phyloP scores from a whole-genome alignment of 2,113 vertebrate species.

The Pomatostomus ruficeps region DNA sequence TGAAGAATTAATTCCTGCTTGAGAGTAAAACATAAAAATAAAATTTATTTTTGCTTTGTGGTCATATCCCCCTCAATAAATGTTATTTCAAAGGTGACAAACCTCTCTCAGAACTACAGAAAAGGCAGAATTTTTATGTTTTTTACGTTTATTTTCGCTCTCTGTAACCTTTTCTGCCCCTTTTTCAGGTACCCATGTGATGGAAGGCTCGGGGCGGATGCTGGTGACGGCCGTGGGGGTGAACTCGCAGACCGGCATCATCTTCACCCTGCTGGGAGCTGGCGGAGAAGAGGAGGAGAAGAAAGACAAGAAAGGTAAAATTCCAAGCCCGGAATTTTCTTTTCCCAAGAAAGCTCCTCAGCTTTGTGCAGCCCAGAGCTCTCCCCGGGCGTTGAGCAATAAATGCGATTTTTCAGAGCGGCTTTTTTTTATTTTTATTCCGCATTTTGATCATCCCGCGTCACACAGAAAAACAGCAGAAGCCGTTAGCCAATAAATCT shows the following conservation, averaged over 20 bases:
- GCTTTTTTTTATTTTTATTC: not conserved
- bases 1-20: not conserved
- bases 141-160: not conserved
- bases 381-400: not conserved
- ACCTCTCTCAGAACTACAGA: not conserved
- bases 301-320: slow-evolving; percentile 98
- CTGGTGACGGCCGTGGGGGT: slow-evolving; percentile 93
- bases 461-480: slow-evolving; percentile 30
- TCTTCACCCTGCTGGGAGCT: slow-evolving; percentile 93
- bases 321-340: too few relatives aligned
- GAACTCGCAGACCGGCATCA: slow-evolving; percentile 98
- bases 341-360: not conserved
- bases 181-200: slow-evolving; percentile 91
- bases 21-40: not conserved
- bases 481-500: slow-evolving; percentile 35
- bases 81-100: not conserved
- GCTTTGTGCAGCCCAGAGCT: not conserved
- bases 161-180: not conserved
- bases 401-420: not conserved
- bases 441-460: not conserved
- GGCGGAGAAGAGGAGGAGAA: slow-evolving; percentile 93
- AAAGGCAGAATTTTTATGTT: too few relatives aligned
- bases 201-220: slow-evolving; percentile 98
- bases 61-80: not conserved
- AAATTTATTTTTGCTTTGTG: not conserved